Base-by-base conservation (phyloP, 1,140 invertebrate genomes). In the Rhopalosiphum padi region DNA sequence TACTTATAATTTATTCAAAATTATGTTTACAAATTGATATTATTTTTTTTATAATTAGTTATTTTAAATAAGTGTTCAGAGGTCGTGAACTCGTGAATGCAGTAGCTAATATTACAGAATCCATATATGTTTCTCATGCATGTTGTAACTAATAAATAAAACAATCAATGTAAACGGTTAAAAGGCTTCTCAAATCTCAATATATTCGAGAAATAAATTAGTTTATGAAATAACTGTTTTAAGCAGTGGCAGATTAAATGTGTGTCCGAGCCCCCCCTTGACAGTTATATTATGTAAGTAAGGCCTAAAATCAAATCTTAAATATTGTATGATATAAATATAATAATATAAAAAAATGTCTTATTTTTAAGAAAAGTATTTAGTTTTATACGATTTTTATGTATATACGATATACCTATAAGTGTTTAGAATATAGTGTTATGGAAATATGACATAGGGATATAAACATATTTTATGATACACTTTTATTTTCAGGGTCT, bases 401-500 rank as follows among this genome's bases (percentile, higher is more conserved):
- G n/a, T n/a, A n/a, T n/a, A n/a, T n/a, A n/a, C n/a, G n/a, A 30
- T 30, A 60, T 7, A 23, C 7, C 3, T 25, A 60, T 15, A 77
- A 77, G 11, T 1, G 60, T n/a, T 77, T n/a, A 77, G n/a, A 77
- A n/a, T 77, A 2, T 77, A 2, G n/a, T 77, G n/a, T 77, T 68
- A n/a, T 5, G 30, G 25, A 60, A 60, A 60, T 68, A 30, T 11
- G 23, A 77, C 30, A 60, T 4, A 3, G n/a, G 25, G 9, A 77
- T 77, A n/a, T 77, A 77, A 77, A 77, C 15, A 9, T n/a, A 25
- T 51, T n/a, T 11, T n/a, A 77, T 21, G 30, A 77, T 77, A 77
- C 30, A 77, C 15, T n/a, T 77, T 77, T 77, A 77, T 94, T 93
- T 89, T 90, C 90, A 95, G 94, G 97, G 97, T 6, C 96, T 96